phyloP scores from a whole-genome alignment of 1,140 invertebrate species.

The Mycetomoellerius zeteki region DNA sequence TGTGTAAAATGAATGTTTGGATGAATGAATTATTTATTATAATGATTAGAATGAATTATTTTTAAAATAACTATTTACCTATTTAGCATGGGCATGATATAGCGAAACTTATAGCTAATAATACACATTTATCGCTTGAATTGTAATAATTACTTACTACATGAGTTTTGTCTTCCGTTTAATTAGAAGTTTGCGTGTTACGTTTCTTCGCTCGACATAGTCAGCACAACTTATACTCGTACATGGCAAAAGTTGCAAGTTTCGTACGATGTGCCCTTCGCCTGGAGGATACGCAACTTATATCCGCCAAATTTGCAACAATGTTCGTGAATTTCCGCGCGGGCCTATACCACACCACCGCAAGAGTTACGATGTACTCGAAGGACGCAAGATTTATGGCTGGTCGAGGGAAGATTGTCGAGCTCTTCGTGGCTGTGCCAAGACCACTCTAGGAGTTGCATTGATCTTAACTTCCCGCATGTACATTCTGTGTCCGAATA shows the following conservation, averaged over 20 bases:
- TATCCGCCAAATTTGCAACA: slow-evolving; percentile 59
- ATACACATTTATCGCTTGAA: slow-evolving; percentile 29
- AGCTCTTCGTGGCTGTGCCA: slow-evolving; percentile 32
- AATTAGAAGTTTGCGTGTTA: slow-evolving; percentile 44
- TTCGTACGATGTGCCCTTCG: neutral
- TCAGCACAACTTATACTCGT: slow-evolving; percentile 20
- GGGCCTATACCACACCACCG: slow-evolving; percentile 28
- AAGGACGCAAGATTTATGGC: slow-evolving; percentile 51
- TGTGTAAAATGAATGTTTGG: neutral
- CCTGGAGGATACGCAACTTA: slow-evolving; percentile 47
- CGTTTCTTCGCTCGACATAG: slow-evolving; percentile 25
- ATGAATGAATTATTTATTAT: neutral
- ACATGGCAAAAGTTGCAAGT: slow-evolving; percentile 48
- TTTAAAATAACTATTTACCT: too few species aligned
- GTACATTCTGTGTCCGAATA: slow-evolving; percentile 12
- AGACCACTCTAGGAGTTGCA: slow-evolving; percentile 36
- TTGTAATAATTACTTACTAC: slow-evolving; percentile 21
- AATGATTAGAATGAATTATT: too few species aligned
- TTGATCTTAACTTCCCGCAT: slow-evolving; percentile 55
- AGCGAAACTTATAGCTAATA: neutral
- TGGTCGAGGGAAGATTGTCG: slow-evolving; percentile 44
- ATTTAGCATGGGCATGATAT: neutral
- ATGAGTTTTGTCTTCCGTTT: slow-evolving; percentile 22
- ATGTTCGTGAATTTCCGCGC: slow-evolving; percentile 50
- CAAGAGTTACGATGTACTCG: slow-evolving; percentile 46